phyloP scores from a whole-genome alignment of 2,888 invertebrate species.

The Dinocampus coccinellae region DNA sequence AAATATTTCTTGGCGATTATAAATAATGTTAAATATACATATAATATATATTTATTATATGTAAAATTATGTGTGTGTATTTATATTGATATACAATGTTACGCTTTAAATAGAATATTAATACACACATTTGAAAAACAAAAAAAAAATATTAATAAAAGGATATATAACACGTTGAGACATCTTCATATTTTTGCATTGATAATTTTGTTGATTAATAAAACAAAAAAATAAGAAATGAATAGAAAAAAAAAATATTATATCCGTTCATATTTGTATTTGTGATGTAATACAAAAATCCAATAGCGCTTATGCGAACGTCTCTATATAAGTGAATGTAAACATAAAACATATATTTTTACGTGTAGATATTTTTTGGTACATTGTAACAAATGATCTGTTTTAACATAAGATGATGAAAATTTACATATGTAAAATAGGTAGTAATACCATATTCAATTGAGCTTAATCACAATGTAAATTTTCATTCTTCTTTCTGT shows the following conservation, averaged over 20 bases:
- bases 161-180: too few relatives aligned
- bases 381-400: conserved; percentile 56
- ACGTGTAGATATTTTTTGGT: conserved; percentile 67
- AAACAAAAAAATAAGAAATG: conserved; percentile 23
- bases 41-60: conserved; percentile 26
- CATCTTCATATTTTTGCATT: conserved; percentile 28
- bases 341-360: conserved; percentile 59
- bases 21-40: conserved; percentile 35
- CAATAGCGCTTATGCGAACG: not conserved
- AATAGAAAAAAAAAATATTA: not conserved
- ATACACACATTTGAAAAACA: conserved; percentile 26
- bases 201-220: conserved; percentile 39
- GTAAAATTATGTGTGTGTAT: conserved; percentile 30
- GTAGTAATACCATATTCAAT: conserved; percentile 18
- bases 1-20: not conserved
- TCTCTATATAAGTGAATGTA: conserved; percentile 41
- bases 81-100: conserved; percentile 33
- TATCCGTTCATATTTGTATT: conserved; percentile 27
- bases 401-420: conserved; percentile 34
- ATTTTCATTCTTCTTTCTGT: not conserved
- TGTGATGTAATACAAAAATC: conserved; percentile 36
- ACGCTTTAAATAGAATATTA: conserved; percentile 40
- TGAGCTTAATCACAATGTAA: conserved; percentile 37
- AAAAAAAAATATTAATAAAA: too few relatives aligned
- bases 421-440: conserved; percentile 37